Percentiles rank a stretch among this genome's conserved stretches.
phyloP scores from a whole-genome alignment of 2,797 vertebrate species.

The Limosa lapponica region DNA sequence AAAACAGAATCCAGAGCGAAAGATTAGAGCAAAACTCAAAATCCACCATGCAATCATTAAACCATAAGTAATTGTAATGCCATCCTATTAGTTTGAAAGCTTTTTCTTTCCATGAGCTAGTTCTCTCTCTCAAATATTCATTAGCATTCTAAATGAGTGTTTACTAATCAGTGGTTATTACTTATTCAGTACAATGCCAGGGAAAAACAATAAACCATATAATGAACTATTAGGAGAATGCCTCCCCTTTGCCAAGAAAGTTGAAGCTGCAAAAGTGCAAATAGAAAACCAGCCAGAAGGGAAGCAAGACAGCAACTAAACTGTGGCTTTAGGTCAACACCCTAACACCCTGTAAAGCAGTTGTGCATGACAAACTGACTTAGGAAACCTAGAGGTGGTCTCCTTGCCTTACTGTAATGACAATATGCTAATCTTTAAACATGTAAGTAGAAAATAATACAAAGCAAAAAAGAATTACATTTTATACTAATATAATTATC shows the following conservation, averaged over 20 bases:
- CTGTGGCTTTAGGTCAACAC: neutral
- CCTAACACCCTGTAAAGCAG: neutral
- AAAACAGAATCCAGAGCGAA: neutral
- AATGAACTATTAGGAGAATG: neutral
- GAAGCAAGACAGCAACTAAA: neutral
- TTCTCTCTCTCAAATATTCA: neutral
- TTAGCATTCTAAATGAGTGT: neutral
- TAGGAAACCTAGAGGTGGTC: neutral
- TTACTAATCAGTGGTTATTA: neutral
- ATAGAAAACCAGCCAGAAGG: neutral
- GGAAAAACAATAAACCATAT: neutral
- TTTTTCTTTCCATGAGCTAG: neutral
- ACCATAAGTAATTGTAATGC: neutral
- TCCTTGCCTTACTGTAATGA: neutral
- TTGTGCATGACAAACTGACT: rapidly evolving
- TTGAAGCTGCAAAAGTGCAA: neutral
- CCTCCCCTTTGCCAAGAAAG: neutral
- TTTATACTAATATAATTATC: neutral
- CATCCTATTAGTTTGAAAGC: neutral
- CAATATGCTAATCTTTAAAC: neutral
- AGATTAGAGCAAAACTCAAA: neutral
- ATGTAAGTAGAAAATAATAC: neutral
- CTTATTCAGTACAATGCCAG: neutral
- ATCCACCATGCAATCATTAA: neutral
- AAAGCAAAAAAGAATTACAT: neutral